Percentiles rank a stretch among this genome's conserved stretches.
Conservation (phyloP, 2,797 vertebrate genomes). For the Leptoclinus maculatus region DNA sequence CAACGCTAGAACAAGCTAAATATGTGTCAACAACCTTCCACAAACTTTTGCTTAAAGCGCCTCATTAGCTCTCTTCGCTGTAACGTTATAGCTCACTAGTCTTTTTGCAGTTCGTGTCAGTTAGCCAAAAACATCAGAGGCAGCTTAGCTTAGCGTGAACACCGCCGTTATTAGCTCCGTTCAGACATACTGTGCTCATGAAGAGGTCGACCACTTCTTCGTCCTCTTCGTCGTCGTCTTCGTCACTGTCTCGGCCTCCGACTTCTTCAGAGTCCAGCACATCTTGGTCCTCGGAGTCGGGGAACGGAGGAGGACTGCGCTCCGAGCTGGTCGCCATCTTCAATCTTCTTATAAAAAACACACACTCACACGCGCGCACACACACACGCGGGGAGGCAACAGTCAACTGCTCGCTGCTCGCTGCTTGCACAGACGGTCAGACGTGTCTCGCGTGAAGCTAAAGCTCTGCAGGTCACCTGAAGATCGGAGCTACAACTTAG, state of each 20-base stretch:
- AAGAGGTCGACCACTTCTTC: constrained; percentile 72
- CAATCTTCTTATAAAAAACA: constrained; percentile 29
- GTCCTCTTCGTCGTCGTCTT: constrained; percentile 37
- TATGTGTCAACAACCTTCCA: not conserved
- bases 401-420: constrained; percentile 27
- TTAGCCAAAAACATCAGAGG: not conserved
- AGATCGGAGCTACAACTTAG: not conserved
- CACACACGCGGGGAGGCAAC: constrained; percentile 42
- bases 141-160: constrained; percentile 16
- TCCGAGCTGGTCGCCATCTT: constrained; percentile 88
- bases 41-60: constrained; percentile 51
- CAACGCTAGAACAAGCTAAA: not conserved
- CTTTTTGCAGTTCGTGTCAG: not conserved
- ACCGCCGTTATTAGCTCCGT: not conserved
- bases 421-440: not conserved
- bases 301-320: constrained; percentile 87
- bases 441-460: constrained; percentile 7
- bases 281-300: constrained; percentile 85
- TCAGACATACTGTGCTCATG: constrained; percentile 70
- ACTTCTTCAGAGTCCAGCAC: constrained; percentile 76
- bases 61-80: constrained; percentile 40
- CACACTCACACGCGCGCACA: constrained; percentile 1
- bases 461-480: not conserved
- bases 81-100: constrained; percentile 36
- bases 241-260: constrained; percentile 73